Base-by-base conservation (phyloP, 2,888 invertebrate genomes). In the Timema podura region DNA sequence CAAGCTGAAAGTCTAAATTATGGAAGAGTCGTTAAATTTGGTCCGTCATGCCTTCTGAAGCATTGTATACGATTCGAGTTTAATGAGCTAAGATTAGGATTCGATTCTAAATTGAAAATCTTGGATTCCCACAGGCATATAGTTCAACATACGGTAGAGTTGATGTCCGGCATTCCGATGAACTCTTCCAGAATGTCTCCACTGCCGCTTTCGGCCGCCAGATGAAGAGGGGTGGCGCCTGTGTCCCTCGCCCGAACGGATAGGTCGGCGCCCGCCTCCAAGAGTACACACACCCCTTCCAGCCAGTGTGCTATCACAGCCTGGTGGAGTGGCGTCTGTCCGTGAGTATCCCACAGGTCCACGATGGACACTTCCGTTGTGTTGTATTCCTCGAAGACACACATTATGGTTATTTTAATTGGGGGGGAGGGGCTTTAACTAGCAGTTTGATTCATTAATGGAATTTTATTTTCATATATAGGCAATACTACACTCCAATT, bases 191-290 rank as follows among this genome's bases (percentile, higher is more conserved):
- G 77, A 0, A 86, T 82, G 11, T 83, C 83, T 11, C 83, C 59
- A 72, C 85, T 82, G 0, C 85, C 85, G 11, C 82, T 76, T 5
- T 82, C 80, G 46, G 86, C 85, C 65, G 86, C 86, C 47, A 85
- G 82, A 76, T 87, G 86, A 5, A 86, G 80, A 6, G 85, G 83
- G 6, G 85, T 85, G 76, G 84, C 83, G 10, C 83, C 84, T 45
- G 45, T 61, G 48, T 84, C 82, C 15, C 83, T 82, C 67, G 77
- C 76, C 49, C 71, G 75, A 30, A 76, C 75, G 59, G 74, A 82
- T 8, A 85, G 82, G 75, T 85, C 83, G 71, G 86, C 85, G 0
- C 84, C 84, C 11, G 84, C 81, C 75, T 85, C 85, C 61, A 87
- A 76, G 5, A 86, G 82, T 1, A 85, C 80, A 66, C 83, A 83